Base-by-base conservation (phyloP, 1,140 invertebrate genomes). In the Homarus americanus region DNA sequence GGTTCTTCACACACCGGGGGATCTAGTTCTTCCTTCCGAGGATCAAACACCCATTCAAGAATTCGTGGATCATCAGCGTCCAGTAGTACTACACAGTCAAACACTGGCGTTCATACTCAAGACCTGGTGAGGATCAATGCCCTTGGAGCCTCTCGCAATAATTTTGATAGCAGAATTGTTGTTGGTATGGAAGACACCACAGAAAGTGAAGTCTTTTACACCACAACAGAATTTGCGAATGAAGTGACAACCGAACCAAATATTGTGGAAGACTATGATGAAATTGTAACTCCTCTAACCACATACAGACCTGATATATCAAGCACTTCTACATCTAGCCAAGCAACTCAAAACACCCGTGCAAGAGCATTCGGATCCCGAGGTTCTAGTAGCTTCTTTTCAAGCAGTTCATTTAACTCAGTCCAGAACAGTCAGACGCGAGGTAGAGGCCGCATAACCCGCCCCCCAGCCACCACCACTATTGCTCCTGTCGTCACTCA, bases 261-360 rank as follows among this genome's bases (percentile, higher is more conserved):
- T 40, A 44, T 44, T 17, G 34, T 73, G 34, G 82, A 73, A 10
- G 82, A 69, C 1, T 2, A 32, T 72, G 66, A 85, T 12, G 41
- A 49, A 5, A 0, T 17, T 49, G 78, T 53, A 2, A n/a, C 40
- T 4, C 32, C 38, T 12, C 34, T 28, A 4, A 73, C 66, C 4
- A 73, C 66, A n/a, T 73, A 73, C 36, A 85, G n/a, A 73, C 66
- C 82, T n/a, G 82, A 85, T 0, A 28, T 53, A 12, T 73, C 82
- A 32, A 4, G 10, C 4, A 32, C 63, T 69, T 28, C 24, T 32
- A 0, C 17, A 32, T 12, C 63, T 69, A 32, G 12, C 63, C 63
- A 69, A 32, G 5, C n/a, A 32, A 0, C 32, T 32, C 7, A 24
- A 24, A 80, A 53, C 28, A 53, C 15, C 28, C 20, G 28, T 1